These are phyloP conservation scores for Aphidoletes aphidimyza DNA, from an alignment of 2,888 invertebrate species.

Conservation along the genomic window DNA sequence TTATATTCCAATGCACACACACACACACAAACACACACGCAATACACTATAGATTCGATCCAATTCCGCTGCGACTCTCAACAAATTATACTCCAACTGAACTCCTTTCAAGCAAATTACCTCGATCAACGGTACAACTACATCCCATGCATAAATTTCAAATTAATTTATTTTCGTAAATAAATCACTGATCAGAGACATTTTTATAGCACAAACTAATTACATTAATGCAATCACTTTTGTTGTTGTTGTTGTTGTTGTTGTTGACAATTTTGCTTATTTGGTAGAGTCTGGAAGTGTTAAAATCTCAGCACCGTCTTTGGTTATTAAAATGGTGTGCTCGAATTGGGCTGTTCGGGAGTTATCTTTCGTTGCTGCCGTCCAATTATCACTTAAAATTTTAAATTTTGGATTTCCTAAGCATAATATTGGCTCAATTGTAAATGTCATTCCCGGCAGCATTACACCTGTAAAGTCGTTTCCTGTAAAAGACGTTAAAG, in stretches of 20 bases:
- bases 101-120: not conserved
- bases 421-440: conserved; percentile 89
- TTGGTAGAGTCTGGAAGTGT: conserved; percentile 67
- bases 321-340: conserved; percentile 88
- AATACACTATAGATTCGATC: not conserved
- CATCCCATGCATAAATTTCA: not conserved
- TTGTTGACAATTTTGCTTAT: not conserved
- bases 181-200: not conserved
- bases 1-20: not conserved
- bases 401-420: conserved; percentile 77
- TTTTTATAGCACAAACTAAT: not conserved
- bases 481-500: conserved; percentile 61
- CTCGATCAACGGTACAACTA: not conserved
- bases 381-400: conserved; percentile 91
- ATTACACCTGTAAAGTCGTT: conserved; percentile 77
- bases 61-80: not conserved
- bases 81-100: not conserved
- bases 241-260: not conserved
- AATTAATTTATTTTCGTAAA: conserved; percentile 25
- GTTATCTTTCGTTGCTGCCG: conserved; percentile 83
- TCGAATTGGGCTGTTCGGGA: conserved; percentile 90
- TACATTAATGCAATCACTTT: not conserved
- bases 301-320: conserved; percentile 80
- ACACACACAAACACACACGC: no score
- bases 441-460: conserved; percentile 93